phyloP scores from a whole-genome alignment of 2,113 vertebrate species.

The Serinus canaria region DNA sequence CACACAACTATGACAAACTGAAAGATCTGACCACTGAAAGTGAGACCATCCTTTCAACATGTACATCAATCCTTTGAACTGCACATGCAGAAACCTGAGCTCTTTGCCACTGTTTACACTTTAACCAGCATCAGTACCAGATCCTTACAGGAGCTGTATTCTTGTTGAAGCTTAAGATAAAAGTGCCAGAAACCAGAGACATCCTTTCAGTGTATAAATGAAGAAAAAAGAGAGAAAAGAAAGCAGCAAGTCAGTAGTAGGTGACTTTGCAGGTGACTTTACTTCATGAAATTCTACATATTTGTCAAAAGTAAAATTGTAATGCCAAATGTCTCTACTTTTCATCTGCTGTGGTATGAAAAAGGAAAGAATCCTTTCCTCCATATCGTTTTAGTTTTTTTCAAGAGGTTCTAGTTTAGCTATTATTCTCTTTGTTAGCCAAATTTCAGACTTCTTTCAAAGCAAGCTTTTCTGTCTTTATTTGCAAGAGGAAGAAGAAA shows the following conservation, averaged over 20 bases:
- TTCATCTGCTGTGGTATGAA: not conserved
- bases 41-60: not conserved
- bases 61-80: not conserved
- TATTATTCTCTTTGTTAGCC: not conserved
- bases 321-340: not conserved
- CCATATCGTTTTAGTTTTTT: not conserved
- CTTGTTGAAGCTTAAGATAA: not conserved
- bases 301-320: not conserved
- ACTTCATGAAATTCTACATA: not conserved
- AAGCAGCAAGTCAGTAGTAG: not conserved
- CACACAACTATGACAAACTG: not conserved
- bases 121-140: not conserved
- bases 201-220: not conserved
- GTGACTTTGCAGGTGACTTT: not conserved
- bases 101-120: not conserved
- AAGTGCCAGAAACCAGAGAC: not conserved
- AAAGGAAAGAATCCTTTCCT: not conserved
- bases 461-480: not conserved
- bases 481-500: not conserved
- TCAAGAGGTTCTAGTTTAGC: not conserved
- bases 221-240: not conserved
- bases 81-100: not conserved
- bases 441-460: not conserved
- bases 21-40: not conserved
- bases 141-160: not conserved